Base-by-base conservation (phyloP, 2,888 invertebrate species). In the Xestia xanthographa region DNA sequence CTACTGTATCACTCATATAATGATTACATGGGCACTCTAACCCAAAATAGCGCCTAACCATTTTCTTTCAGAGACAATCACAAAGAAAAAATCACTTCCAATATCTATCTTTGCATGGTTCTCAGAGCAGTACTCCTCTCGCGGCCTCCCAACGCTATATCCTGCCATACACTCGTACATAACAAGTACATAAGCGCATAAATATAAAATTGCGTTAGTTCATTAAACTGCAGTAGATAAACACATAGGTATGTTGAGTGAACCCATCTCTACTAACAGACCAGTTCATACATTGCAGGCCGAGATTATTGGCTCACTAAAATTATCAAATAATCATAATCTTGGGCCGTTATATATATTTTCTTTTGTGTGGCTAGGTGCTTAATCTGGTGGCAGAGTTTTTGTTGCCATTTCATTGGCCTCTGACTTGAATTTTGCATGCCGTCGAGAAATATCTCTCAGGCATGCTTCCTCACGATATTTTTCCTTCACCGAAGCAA, bases 221-320 rank as follows among this genome's bases (percentile, higher is more conserved):
- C 88, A 86, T 86, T 88, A 88, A 80, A 87, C 88, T 85, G 68
- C 76, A 80, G 88, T 87, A 88, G 85, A 88, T 87, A 77, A 83
- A 71, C 63, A 86, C 83, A 83, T 83, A 86, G 89, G 75, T 87
- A 83, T 82, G 79, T 84, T 83, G 80, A 66, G 79, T 88, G 92
- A 92, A 92, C 92, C 89, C 94, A 91, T 92, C 95, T 93, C 94
- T 93, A 91, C 92, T 90, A 91, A 86, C 82, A 86, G 89, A 90
- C 88, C 88, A 82, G 90, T 87, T 88, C 85, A 83, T 93, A 90
- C 92, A 93, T 78, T 92, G 88, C 75, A 1, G 86, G 90, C 86
- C 90, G 72, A 50, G 50, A 77, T 73, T 75, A 77, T 70, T 68
- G 60, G 12, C 65, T 20, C 69, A 66, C 22, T n/a, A 11, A 65